Base-by-base conservation (phyloP, 2,888 invertebrate genomes). In the Tetanocera ferruginea region DNA sequence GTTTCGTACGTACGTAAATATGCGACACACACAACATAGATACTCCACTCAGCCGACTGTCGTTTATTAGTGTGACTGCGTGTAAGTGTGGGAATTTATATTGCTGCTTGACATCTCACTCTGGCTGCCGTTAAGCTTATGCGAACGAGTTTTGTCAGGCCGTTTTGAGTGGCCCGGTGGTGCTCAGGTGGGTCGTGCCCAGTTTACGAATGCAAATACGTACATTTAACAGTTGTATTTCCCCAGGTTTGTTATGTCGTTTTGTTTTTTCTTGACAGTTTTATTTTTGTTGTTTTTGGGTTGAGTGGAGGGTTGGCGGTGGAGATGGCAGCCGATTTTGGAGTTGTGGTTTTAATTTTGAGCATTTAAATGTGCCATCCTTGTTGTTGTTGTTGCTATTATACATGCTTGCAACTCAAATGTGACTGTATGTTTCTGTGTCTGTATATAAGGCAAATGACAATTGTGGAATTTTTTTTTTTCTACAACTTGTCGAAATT, bases 371-470 rank as follows among this genome's bases (percentile, higher is more conserved):
- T 73, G 73, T 55, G 25, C 17, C 49, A 25, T 5, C 52, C 28
- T 57, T 70, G 11, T 62, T 67, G 25, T 49, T 25, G 51, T 78
- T 74, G 62, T 73, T 77, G 72, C 23, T 76, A 62, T 25, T 25
- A 70, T 55, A 62, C 25, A 51, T 60, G 57, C 43, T 64, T 70
- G 51, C 23, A 64, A n/a, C 60, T 28, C 25, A 64, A 34, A 14
- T 25, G 34, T 37, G 72, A 28, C 8, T n/a, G 28, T 31, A 23
- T 73, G 67, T 70, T 34, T 51, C 19, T 28, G 6, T 62, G 57
- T 78, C 49, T 14, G 70, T 86, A 85, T 85, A 86, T 86, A 85
- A 80, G 71, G 76, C 70, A 80, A 87, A 87, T 87, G 87, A 86
- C 87, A 87, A 86, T 86, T 87, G 87, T 84, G 77, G 75, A 60